Base-by-base conservation (phyloP, 2,113 vertebrate species). In the Dipodomys stephensi region DNA sequence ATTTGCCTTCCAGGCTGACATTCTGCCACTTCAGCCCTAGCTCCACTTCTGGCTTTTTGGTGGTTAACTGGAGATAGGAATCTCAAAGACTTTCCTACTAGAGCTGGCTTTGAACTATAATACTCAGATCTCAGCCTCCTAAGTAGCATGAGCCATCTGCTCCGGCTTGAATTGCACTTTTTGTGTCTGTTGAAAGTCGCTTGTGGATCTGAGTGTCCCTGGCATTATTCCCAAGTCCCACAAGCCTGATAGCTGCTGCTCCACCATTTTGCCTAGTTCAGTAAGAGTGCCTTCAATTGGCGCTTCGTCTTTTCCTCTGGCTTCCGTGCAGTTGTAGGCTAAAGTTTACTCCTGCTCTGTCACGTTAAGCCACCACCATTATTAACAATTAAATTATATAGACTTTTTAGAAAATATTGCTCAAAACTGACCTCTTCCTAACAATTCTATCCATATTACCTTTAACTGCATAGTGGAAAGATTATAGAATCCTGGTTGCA, bases 351-450 rank as follows among this genome's bases (percentile, higher is more conserved):
- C 39, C 62, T 23, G 30, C 25, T 39, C 78, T 13, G 2, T 44
- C 53, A 57, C 15, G 15, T 57, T 57, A 18, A 57, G 15, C 53
- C 53, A 57, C 53, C 53, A 57, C 64, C 27, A 25, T 53, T 89
- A 67, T 71, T 71, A 57, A 87, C 76, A 91, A 73, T 85, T 64
- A 92, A 64, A 84, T 68, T 67, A 22, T 5, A 68, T 49, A 79
- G 68, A 60, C n/a, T 92, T 35, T 72, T 94, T 83, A 7, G 77
- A 80, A 77, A 6, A 6, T 73, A 72, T 71, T n/a, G 23, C 12
- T 68, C 72, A 95, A 30, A 83, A 57, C 3, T 15, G 46, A 27
- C 64, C 30, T 72, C 57, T 87, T 87, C 25, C 35, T 79, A 30
- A 65, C 72, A 82, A 74, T 30, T 83, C 69, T 69, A 12, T 62